phyloP scores from a whole-genome alignment of 2,113 vertebrate species.

The Vulpes ferrilata region DNA sequence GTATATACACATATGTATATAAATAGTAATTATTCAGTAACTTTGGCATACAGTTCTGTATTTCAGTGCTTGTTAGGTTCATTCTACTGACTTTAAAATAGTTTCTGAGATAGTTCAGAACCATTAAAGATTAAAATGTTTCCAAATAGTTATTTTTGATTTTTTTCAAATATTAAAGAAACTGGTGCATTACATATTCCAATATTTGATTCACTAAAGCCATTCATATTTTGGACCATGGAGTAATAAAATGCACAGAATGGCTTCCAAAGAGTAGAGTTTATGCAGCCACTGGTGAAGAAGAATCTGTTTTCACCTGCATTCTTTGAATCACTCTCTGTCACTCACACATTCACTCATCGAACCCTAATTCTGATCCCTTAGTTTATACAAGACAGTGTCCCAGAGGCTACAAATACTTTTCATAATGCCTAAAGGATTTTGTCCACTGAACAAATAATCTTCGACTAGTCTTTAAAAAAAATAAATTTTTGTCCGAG shows the following conservation, averaged over 20 bases:
- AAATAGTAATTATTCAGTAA: neutral
- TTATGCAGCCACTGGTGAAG: neutral
- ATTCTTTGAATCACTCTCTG: neutral
- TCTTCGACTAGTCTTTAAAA: slow-evolving; percentile 50
- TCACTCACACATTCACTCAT: neutral
- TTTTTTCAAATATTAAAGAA: neutral
- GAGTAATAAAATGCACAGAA: neutral
- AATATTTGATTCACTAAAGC: neutral
- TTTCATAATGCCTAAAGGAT: neutral
- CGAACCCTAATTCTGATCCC: neutral
- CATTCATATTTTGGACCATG: neutral
- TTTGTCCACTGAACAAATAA: slow-evolving; percentile 48
- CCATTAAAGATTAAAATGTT: neutral
- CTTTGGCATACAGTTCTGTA: neutral
- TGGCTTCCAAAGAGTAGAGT: neutral
- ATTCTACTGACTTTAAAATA: neutral
- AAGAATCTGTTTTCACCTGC: neutral
- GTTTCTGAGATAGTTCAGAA: neutral
- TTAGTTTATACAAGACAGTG: neutral
- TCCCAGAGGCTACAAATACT: slow-evolving; percentile 10
- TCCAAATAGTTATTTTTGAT: neutral
- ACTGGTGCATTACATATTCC: neutral
- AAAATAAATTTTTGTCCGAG: neutral
- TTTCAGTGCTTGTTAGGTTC: neutral
- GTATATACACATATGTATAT: no score